A percentile compares a stretch with the other conserved stretches of the same genome.
Conservation (phyloP, 2,113 vertebrate species). For the Chloebia gouldiae region DNA sequence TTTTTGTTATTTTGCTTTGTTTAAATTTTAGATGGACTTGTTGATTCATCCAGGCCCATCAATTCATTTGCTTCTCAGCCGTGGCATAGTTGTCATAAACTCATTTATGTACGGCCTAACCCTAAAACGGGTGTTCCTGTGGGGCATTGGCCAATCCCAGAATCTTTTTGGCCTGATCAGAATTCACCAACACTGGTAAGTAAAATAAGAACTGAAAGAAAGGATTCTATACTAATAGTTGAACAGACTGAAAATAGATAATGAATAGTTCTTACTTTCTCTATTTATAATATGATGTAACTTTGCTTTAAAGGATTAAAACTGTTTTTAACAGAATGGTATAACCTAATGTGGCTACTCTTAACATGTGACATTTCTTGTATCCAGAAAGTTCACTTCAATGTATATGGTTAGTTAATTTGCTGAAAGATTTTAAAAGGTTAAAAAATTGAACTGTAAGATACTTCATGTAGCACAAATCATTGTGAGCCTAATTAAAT, state of each 20-base stretch:
- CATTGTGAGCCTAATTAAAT: not conserved
- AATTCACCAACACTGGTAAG: conserved; percentile 84
- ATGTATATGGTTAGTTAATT: not conserved
- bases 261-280: not conserved
- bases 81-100: conserved; percentile 85
- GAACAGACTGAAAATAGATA: not conserved
- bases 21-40: conserved; percentile 77
- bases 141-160: conserved; percentile 85
- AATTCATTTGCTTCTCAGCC: conserved; percentile 75
- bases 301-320: not conserved
- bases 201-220: conserved; percentile 23
- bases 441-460: not conserved
- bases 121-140: conserved; percentile 84
- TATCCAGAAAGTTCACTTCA: not conserved
- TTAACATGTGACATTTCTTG: not conserved
- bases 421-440: not conserved
- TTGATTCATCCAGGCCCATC: conserved; percentile 72
- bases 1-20: conserved; percentile 52
- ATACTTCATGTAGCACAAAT: not conserved
- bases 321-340: not conserved
- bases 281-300: not conserved
- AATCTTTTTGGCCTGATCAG: conserved; percentile 86
- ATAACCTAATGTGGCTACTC: not conserved
- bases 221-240: not conserved
- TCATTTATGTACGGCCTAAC: conserved; percentile 84